Evolutionary conservation across 2,113 vertebrate genomes (phyloP).

Genomic region (Gymnocephalus cernua): DNA sequence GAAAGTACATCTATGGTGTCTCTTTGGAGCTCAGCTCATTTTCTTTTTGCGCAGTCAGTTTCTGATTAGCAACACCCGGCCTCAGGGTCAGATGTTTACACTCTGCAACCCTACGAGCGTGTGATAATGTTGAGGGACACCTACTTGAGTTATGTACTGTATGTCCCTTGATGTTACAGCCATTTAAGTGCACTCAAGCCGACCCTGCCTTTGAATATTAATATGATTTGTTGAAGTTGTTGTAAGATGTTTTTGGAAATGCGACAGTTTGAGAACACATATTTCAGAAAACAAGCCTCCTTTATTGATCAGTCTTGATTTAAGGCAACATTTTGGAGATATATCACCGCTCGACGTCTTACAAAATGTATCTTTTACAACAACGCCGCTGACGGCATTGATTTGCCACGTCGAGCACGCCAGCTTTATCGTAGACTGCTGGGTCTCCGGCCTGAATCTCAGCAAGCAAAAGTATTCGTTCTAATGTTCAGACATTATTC

Average conservation of each 20-base stretch:
- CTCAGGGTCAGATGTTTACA: conserved; percentile 52
- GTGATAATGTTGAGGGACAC: not conserved
- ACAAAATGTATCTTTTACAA: conserved; percentile 63
- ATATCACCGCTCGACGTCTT: conserved; percentile 58
- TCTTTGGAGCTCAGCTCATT: conserved; percentile 38
- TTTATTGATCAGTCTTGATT: conserved; percentile 63
- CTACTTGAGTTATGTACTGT: conserved; percentile 17
- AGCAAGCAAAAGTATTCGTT: conserved; percentile 25
- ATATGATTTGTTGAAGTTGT: conserved; percentile 51
- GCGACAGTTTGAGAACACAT: conserved; percentile 39
- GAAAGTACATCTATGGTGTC: conserved; percentile 15
- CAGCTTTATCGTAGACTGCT: conserved; percentile 39
- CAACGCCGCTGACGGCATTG: conserved; percentile 57
- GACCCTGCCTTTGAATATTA: conserved; percentile 22
- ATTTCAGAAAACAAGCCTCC: conserved; percentile 50
- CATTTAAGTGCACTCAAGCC: conserved; percentile 29
- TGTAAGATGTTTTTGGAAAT: conserved; percentile 37
- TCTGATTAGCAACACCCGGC: conserved; percentile 52
- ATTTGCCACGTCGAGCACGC: conserved; percentile 57
- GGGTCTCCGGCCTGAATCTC: conserved; percentile 48
- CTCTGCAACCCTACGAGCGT: conserved; percentile 9
- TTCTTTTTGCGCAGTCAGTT: conserved; percentile 16
- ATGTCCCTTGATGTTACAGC: conserved; percentile 30
- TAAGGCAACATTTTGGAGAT: conserved; percentile 57
- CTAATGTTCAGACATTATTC: conserved; percentile 44